Conservation (phyloP, 2,888 invertebrate genomes). For the Phortica okadai region DNA sequence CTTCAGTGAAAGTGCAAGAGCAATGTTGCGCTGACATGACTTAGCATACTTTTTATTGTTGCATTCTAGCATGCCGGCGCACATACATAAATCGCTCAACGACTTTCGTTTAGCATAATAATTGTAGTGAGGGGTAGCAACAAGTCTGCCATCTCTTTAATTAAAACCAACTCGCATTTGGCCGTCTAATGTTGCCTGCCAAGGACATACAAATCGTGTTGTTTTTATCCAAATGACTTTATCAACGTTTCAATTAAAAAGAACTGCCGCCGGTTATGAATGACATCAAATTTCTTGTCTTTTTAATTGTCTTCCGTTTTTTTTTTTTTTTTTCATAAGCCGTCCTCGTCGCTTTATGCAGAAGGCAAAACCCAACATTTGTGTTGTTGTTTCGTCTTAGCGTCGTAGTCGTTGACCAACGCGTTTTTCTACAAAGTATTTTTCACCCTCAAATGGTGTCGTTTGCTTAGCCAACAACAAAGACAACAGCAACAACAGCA, state of each 20-base stretch:
- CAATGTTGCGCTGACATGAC: conserved; percentile 39
- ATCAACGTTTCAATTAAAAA: conserved; percentile 20
- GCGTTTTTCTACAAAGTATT: background rate
- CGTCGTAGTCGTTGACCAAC: background rate
- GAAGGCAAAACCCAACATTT: no score
- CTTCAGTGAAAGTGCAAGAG: conserved; percentile 37
- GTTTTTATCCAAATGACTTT: background rate
- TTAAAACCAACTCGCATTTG: background rate
- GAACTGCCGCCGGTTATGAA: background rate
- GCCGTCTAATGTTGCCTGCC: background rate
- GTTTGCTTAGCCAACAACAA: background rate
- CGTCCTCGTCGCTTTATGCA: background rate
- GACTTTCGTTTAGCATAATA: background rate
- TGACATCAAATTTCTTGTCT: conserved; percentile 1
- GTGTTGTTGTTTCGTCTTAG: no score
- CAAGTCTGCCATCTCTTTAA: background rate
- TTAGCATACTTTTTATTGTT: conserved; percentile 37
- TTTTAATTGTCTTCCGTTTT: conserved; percentile 12
- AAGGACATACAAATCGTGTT: background rate
- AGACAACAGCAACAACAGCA: background rate
- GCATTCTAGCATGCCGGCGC: conserved; percentile 34
- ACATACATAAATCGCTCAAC: conserved; percentile 47
- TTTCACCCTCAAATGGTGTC: background rate
- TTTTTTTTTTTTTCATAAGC: background rate
- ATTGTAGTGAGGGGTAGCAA: conserved; percentile 1